Percentiles rank a stretch among this genome's conserved stretches.
Conservation (phyloP, 53 echinoderm and acorn worm genomes). For the Henricia sp. region DNA sequence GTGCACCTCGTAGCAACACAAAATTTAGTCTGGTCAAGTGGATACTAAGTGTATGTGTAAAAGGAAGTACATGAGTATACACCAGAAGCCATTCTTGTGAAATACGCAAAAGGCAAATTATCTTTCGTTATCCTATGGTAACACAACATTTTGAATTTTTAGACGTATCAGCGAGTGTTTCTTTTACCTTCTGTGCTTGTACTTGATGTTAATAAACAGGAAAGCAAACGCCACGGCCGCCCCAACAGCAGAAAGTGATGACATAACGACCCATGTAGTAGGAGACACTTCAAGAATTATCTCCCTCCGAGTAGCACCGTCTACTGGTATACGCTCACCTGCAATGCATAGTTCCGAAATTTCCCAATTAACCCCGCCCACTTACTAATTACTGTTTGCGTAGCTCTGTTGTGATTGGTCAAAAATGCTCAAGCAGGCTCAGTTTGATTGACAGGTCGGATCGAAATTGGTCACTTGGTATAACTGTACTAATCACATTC, state of each 20-base stretch:
- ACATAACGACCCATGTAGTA: neutral
- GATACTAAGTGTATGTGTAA: too few species aligned
- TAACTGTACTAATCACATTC: neutral
- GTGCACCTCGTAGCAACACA: too few species aligned
- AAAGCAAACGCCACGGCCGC: slow-evolving; percentile 12
- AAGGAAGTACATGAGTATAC: too few species aligned
- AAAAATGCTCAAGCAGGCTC: neutral
- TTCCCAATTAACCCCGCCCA: neutral
- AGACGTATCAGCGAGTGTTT: too few species aligned
- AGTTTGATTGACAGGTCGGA: neutral
- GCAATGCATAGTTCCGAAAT: neutral
- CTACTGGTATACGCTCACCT: slow-evolving; percentile 43
- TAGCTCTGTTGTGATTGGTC: neutral
- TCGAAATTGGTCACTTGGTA: neutral
- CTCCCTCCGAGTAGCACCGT: slow-evolving; percentile 6
- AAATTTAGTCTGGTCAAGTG: too few species aligned
- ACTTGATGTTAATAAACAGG: slow-evolving; percentile 36
- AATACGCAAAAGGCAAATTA: too few species aligned
- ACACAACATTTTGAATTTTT: too few species aligned
- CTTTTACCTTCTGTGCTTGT: slow-evolving; percentile 12
- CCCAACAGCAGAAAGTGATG: slow-evolving; percentile 6
- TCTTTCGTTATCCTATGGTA: too few species aligned
- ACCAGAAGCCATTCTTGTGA: too few species aligned
- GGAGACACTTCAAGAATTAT: neutral
- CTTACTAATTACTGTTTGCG: neutral